phyloP scores from a whole-genome alignment of 2,113 vertebrate genomes.

The Morone chrysops region DNA sequence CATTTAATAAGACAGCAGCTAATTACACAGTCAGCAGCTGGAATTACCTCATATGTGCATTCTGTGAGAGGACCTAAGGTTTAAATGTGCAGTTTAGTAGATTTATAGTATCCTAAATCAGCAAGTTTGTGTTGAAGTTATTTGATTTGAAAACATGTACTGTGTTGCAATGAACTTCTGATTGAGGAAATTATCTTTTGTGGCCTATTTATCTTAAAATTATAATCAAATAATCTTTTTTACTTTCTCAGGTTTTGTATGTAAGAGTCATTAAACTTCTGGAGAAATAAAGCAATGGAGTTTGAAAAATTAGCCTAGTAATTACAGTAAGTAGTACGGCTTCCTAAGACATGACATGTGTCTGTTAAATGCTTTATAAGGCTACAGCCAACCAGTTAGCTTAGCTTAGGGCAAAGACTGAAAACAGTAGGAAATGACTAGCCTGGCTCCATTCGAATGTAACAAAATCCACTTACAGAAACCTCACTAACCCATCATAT shows the following conservation, averaged over 20 bases:
- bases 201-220: not conserved
- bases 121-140: not conserved
- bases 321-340: no score
- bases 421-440: not conserved
- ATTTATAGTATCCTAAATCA: not conserved
- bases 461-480: not conserved
- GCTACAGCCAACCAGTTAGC: not conserved
- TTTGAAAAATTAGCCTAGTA: not conserved
- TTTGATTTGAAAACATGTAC: not conserved
- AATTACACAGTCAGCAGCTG: no score
- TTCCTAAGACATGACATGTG: not conserved
- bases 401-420: not conserved
- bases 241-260: not conserved
- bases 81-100: not conserved
- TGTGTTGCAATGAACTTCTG: not conserved
- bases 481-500: not conserved
- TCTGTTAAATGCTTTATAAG: not conserved
- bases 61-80: not conserved
- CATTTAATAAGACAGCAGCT: no score
- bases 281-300: not conserved
- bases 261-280: not conserved
- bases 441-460: not conserved
- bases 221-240: not conserved
- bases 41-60: no score
- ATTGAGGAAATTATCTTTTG: not conserved